Evolutionary conservation across 2,797 vertebrate genomes (phyloP), one percentile per base, ranked within the genome.

Genomic region (Neomorphus geoffroyi): DNA sequence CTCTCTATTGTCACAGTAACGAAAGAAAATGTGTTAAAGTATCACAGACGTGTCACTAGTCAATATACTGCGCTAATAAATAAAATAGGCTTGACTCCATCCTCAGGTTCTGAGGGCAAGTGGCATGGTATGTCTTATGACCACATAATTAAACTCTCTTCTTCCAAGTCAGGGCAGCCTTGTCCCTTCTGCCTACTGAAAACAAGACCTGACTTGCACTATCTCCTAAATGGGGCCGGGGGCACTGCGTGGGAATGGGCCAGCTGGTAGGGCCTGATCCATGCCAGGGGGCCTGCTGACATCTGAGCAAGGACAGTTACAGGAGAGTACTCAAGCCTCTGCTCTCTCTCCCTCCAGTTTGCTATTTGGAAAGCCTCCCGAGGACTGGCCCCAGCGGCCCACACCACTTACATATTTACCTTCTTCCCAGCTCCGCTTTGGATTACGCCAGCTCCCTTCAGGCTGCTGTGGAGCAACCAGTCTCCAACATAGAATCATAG

Each of bases 321-420:
- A 58, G 50, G 15, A 22, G 15, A 65, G 33, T 13, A 19, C 51
- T 46, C 51, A 19, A 43, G 23, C 69, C 14, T 22, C 11, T 60
- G 32, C 41, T 19, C 28, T 28, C 35, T 21, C 35, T 71, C 53
- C 28, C 46, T 77, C 26, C 33, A 21, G 46, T 61, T 39, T 24
- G 51, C 9, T 17, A 41, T 17, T 7, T 5, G 64, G n/a, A 81
- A 86, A 71, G 58, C 5, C 57, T 37, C 22, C 26, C 24, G 22
- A 83, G n/a, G 23, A 11, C 39, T n/a, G 45, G 56, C 43, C 23
- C 51, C 22, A 22, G 26, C n/a, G 43, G 35, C 17, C 41, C 41
- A 46, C 33, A 27, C 17, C 0, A 0, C 39, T 65, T 37, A 28
- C 4, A 17, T 2, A 14, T 53, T 66, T 32, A 11, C 41, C 58